Evolutionary conservation across 2,888 invertebrate species (phyloP).

Genomic region (Drosophila rubida): DNA sequence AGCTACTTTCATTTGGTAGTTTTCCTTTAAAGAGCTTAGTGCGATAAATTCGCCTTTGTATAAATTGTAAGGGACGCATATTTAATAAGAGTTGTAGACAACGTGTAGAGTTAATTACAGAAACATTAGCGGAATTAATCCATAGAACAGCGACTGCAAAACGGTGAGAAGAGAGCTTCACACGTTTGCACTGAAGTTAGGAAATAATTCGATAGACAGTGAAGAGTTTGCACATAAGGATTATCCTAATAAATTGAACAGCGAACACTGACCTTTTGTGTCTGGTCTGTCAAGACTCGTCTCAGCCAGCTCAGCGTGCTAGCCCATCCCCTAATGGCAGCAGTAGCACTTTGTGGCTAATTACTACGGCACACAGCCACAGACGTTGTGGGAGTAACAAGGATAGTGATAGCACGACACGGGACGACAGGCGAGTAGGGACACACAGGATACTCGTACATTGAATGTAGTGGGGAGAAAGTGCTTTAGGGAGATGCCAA

Average conservation of each 20-base stretch:
- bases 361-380: slow-evolving; percentile 43
- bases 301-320: not conserved
- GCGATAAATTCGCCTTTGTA: too few relatives aligned
- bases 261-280: slow-evolving; percentile 57
- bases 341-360: slow-evolving; percentile 58
- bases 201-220: slow-evolving; percentile 12
- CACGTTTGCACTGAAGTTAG: not conserved
- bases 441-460: slow-evolving; percentile 8
- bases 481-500: slow-evolving; percentile 40
- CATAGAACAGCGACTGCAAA: not conserved
- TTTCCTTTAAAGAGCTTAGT: not conserved
- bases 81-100: too few relatives aligned
- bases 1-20: not conserved
- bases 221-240: slow-evolving; percentile 31
- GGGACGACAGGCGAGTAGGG: not conserved
- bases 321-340: slow-evolving; percentile 18
- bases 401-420: not conserved
- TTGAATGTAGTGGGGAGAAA: not conserved
- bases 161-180: not conserved
- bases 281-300: slow-evolving; percentile 32
- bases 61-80: too few relatives aligned
- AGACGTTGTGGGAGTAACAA: not conserved
- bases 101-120: not conserved
- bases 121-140: slow-evolving; percentile 6
- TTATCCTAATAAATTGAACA: slow-evolving; percentile 40